Evolutionary conservation across 2,888 invertebrate genomes (phyloP), one percentile per base, ranked within the genome.

Genomic region (Orthonychiurus folsomi): DNA sequence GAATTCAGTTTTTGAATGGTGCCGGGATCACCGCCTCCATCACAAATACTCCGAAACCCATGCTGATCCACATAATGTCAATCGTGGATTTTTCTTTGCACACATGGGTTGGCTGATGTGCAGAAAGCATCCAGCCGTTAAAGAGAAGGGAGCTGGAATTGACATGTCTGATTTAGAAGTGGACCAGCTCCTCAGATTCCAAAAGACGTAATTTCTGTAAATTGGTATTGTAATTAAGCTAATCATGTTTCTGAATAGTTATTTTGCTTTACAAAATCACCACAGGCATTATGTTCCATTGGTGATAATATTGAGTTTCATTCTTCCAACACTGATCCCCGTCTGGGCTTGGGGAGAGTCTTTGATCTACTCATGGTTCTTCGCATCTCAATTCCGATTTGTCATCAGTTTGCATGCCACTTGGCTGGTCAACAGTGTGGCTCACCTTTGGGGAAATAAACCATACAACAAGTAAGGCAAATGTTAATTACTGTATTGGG

Each of bases 71-170:
- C 93, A 94, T 77, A 93, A 93, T 76, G 90, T 93, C 1, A 89
- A 81, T 59, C 82, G 93, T 25, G 96, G 96, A 12, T 93, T 96
- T 80, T 95, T 95, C 83, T 96, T 95, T 80, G 85, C 94, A 0
- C 96, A 96, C 78, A 83, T 95, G 73, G 96, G 96, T 64, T 96
- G 96, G 96, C 81, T 96, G 66, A 79, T 95, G 62, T 87, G 87
- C 74, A 84, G 86, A 73, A 95, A 96, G 77, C 95, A 95, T 76
- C 91, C 91, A 0, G 88, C 91, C 68, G 89, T 96, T 50, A 88
- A 85, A 76, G 82, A 80, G 66, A 93, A 93, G 77, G 94, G 94
- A 74, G 86, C 89, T 72, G 83, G 85, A 55, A 82, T 95, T 26
- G 93, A 94, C 75, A 74, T 93, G 69, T 87, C 85, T 59, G 95